Conservation (phyloP, 2,888 invertebrate species). For the Mellilla xanthometata region DNA sequence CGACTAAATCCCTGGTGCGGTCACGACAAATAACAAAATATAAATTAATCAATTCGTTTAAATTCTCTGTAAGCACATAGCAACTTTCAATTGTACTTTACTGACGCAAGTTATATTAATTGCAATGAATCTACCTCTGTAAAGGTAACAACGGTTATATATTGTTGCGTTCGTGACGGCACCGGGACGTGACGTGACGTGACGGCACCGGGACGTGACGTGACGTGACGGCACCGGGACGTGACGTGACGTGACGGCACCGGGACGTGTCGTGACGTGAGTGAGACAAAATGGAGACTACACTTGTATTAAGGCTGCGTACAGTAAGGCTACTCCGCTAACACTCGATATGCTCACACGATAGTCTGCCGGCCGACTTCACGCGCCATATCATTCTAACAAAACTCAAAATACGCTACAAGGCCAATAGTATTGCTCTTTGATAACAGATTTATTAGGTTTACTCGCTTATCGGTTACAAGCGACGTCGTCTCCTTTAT, state of each 20-base stretch:
- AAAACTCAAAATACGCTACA: conserved; percentile 6
- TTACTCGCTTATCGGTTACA: neutral
- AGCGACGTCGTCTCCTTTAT: neutral
- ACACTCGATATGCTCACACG: no score
- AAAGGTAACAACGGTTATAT: no score
- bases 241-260: no score
- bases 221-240: no score
- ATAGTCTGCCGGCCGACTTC: neutral
- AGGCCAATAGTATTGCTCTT: conserved; percentile 8
- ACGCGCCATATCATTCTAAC: neutral
- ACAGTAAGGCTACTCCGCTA: conserved; percentile 20
- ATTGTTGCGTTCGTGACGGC: no score
- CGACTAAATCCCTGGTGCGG: no score
- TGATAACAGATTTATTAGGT: neutral
- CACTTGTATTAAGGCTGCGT: conserved; percentile 26
- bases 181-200: neutral
- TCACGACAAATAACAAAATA: conserved; percentile 1
- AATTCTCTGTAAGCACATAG: no score
- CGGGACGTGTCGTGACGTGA: no score
- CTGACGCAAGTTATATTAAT: no score
- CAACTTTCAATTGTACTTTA: no score
- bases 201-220: no score
- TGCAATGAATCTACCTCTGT: no score
- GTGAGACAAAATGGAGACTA: conserved; percentile 16
- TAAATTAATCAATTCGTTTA: neutral